Conservation (phyloP, 2,113 vertebrate species). For the Myanophis thanlyinensis region DNA sequence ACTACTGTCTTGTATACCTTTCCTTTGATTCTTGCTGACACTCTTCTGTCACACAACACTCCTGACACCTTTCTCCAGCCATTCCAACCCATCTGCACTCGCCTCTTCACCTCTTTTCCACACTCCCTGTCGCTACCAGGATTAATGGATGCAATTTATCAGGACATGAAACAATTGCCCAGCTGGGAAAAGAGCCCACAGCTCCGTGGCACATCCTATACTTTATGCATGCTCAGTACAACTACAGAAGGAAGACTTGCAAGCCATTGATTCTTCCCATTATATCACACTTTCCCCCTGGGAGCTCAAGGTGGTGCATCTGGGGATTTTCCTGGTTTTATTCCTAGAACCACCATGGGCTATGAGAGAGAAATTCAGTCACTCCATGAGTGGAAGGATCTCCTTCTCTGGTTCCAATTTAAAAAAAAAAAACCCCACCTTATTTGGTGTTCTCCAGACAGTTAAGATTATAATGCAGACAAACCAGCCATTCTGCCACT, state of each 20-base stretch:
- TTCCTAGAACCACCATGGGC: not conserved
- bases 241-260: not conserved
- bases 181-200: not conserved
- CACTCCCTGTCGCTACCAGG: not conserved
- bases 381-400: not conserved
- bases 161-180: not conserved
- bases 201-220: not conserved
- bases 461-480: not conserved
- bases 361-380: not conserved
- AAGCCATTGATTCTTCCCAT: not conserved
- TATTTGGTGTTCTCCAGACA: not conserved
- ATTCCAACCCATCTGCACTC: too few species aligned
- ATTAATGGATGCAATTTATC: not conserved
- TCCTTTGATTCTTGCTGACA: too few species aligned
- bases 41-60: too few species aligned
- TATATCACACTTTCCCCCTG: not conserved
- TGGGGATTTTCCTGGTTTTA: not conserved
- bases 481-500: not conserved
- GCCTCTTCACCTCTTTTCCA: too few species aligned
- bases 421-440: not conserved
- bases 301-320: not conserved
- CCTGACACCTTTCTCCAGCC: too few species aligned
- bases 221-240: not conserved
- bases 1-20: too few species aligned
- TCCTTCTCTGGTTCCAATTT: not conserved